Conservation (phyloP, 1,140 invertebrate genomes). For the Drosophila fuyamai region DNA sequence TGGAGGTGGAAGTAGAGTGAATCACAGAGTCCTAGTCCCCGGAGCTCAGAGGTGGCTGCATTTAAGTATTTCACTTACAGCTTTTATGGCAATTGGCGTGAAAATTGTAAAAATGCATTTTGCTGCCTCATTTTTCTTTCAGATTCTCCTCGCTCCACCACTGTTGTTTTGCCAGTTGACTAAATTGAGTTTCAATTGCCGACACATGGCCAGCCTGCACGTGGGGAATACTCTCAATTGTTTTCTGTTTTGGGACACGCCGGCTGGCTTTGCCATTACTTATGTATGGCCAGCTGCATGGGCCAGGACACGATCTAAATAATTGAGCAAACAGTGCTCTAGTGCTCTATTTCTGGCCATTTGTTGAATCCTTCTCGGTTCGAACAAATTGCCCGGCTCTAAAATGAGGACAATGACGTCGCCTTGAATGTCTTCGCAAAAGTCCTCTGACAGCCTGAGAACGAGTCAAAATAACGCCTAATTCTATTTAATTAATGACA, state of each 20-base stretch:
- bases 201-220: conserved; percentile 69
- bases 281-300: conserved; percentile 59
- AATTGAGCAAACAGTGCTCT: conserved; percentile 53
- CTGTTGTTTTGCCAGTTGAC: conserved; percentile 56
- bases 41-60: conserved; percentile 51
- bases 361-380: conserved; percentile 22
- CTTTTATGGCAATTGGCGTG: conserved; percentile 81
- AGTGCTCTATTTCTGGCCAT: conserved; percentile 27
- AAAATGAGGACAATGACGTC: conserved; percentile 42
- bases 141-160: conserved; percentile 3
- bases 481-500: conserved; percentile 62
- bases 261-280: conserved; percentile 56
- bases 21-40: conserved; percentile 45
- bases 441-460: neutral
- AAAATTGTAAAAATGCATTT: conserved; percentile 82
- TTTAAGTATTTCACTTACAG: conserved; percentile 80
- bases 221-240: conserved; percentile 76
- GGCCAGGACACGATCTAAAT: conserved; percentile 60
- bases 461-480: neutral
- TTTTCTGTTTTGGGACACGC: conserved; percentile 63
- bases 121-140: conserved; percentile 46
- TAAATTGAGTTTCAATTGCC: conserved; percentile 82
- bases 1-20: neutral
- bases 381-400: neutral
- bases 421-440: conserved; percentile 14